Conservation (phyloP, 2,797 vertebrate genomes). For the Gallirallus australis region DNA sequence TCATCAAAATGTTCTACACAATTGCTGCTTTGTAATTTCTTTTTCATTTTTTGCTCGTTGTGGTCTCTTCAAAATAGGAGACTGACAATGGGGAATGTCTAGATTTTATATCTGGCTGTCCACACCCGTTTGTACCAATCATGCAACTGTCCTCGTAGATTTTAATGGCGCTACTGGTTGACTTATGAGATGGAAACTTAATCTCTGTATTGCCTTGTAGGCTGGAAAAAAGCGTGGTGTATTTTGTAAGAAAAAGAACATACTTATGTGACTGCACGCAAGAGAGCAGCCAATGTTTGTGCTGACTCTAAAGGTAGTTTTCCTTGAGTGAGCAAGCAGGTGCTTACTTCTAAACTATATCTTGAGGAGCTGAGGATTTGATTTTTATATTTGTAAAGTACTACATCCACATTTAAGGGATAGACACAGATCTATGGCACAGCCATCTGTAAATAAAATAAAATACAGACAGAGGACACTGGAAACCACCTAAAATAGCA, state of each 20-base stretch:
- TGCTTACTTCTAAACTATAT: background rate
- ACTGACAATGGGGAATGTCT: background rate
- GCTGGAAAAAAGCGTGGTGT: background rate
- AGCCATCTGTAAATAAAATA: constrained; percentile 13
- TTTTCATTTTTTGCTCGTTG: constrained; percentile 17
- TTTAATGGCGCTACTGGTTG: background rate
- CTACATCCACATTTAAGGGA: background rate
- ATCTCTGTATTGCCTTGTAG: background rate
- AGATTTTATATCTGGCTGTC: background rate
- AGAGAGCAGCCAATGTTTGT: background rate
- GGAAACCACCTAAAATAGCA: constrained; percentile 21
- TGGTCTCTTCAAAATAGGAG: background rate
- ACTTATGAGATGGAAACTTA: background rate
- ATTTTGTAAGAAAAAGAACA: background rate
- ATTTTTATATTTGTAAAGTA: background rate
- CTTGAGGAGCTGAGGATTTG: background rate
- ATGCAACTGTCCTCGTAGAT: background rate
- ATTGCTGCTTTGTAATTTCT: constrained; percentile 29
- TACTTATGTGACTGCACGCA: background rate
- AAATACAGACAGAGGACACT: background rate
- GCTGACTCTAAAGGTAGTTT: background rate
- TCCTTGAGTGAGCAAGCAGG: background rate
- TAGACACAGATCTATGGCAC: background rate
- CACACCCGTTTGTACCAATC: background rate
- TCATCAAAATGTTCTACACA: constrained; percentile 35